These are phyloP conservation scores for Apamea epomidion DNA, from an alignment of 2,888 invertebrate species.

Conservation along the genomic window DNA sequence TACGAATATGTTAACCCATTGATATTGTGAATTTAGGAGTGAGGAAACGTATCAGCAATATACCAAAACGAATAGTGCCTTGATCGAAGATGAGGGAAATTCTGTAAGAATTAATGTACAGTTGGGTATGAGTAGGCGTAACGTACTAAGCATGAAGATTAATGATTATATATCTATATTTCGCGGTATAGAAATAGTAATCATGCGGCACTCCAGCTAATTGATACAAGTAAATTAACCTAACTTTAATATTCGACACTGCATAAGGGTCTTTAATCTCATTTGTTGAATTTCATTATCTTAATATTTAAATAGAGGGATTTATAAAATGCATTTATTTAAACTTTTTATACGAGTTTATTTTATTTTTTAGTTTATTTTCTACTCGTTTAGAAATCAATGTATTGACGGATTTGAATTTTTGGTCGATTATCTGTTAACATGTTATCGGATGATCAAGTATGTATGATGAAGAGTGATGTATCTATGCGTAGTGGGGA, in stretches of 20 bases:
- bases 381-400: constrained; percentile 83
- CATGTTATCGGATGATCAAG: constrained; percentile 69
- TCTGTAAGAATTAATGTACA: constrained; percentile 82
- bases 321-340: constrained; percentile 90
- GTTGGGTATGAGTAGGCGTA: constrained; percentile 73
- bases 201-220: constrained; percentile 88
- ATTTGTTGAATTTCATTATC: constrained; percentile 88
- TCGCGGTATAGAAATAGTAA: constrained; percentile 90
- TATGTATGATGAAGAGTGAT: constrained; percentile 63
- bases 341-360: constrained; percentile 87
- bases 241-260: constrained; percentile 79
- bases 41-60: constrained; percentile 90
- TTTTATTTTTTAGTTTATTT: constrained; percentile 85
- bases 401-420: constrained; percentile 83
- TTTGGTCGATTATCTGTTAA: constrained; percentile 90
- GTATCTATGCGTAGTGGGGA: constrained; percentile 66
- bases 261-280: constrained; percentile 78
- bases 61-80: constrained; percentile 90
- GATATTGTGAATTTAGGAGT: constrained; percentile 88
- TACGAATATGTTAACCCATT: constrained; percentile 83
- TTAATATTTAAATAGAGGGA: constrained; percentile 85
- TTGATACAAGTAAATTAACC: constrained; percentile 82
- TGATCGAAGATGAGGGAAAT: constrained; percentile 81
- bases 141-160: constrained; percentile 73
- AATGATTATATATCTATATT: constrained; percentile 90